Evolutionary conservation across 1,140 invertebrate genomes (phyloP), one percentile per base, ranked within the genome.

Genomic region (Venustaconcha ellipsiformis): DNA sequence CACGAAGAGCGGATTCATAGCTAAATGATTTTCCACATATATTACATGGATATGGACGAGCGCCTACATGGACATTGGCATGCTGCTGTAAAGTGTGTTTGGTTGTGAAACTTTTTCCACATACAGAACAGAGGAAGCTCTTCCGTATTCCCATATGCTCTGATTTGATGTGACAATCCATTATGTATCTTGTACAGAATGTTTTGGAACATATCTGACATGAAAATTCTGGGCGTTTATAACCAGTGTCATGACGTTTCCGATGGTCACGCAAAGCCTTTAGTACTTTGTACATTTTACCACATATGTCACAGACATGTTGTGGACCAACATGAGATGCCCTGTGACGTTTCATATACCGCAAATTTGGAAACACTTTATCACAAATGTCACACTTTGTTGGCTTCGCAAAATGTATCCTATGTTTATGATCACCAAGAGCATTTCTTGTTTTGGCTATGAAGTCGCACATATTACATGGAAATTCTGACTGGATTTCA

Each of bases 31-130:
- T 86, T 12, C 76, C 81, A 79, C 87, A 88, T 8, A 79, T 66
- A 26, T 85, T 73, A 79, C 87, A 88, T n/a, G 72, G 58, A 72
- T 80, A 80, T 64, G 85, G 86, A 63, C 80, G 78, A 18, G 82
- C 71, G 2, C 84, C 83, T n/a, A 78, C 75, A 64, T 88, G 87
- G 56, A 80, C 78, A 74, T 87, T 86, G 5, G 73, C 67, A 75
- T 88, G 87, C 64, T 85, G 81, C 60, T 72, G 57, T 18, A 84
- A 69, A 20, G 83, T 81, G 63, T 86, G 81, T 66, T 85, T 86
- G 48, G 81, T 82, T 14, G 84, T 82, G 75, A 86, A 87, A 26
- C 80, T 83, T 70, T 87, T 87, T 37, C 86, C 86, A 78, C 87
- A 88, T 8, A 72, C 73, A 18, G 81, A 72, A 66, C 87, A 88